Evolutionary conservation across 37 sponge, comb jelly and placozoan species (phyloP).

Genomic region (Agelas oroides): DNA sequence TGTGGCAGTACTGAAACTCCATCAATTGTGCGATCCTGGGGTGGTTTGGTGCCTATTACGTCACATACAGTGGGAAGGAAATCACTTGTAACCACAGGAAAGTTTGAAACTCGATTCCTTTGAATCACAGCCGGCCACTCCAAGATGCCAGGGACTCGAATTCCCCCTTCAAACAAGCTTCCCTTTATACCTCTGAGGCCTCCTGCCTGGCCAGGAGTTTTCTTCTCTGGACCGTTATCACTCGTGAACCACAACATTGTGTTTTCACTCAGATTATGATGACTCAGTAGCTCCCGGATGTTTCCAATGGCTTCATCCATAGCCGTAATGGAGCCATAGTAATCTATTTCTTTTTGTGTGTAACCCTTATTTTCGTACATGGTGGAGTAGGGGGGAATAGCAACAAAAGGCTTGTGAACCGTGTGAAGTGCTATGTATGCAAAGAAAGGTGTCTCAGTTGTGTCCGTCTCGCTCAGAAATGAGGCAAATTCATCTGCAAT

Average conservation of each 20-base stretch:
- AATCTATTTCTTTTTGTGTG: conserved; percentile 43
- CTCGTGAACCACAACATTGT: conserved; percentile 76
- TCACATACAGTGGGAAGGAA: conserved; percentile 67
- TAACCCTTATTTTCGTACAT: not conserved
- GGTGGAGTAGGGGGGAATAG: conserved; percentile 3
- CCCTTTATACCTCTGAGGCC: conserved; percentile 66
- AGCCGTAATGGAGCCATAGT: conserved; percentile 57
- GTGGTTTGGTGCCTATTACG: not conserved
- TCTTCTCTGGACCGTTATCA: conserved; percentile 67
- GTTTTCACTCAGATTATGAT: conserved; percentile 14
- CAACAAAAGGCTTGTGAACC: conserved; percentile 67
- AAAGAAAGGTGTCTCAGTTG: conserved; percentile 57
- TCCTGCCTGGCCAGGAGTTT: conserved; percentile 47
- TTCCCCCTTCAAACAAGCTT: conserved; percentile 69
- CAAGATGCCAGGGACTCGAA: conserved; percentile 73
- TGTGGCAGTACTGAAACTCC: conserved; percentile 42
- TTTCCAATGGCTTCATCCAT: conserved; percentile 55
- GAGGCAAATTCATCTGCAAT: conserved; percentile 25
- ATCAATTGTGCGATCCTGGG: conserved; percentile 15
- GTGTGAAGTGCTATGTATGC: conserved; percentile 65
- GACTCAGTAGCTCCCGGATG: conserved; percentile 26
- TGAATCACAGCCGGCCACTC: conserved; percentile 67
- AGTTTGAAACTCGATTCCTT: conserved; percentile 23
- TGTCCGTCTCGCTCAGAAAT: conserved; percentile 3
- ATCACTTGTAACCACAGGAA: conserved; percentile 57